Evolutionary conservation across 2,888 invertebrate species (phyloP), one percentile per base, ranked within the genome.

Genomic region (Tortricodes alternella): DNA sequence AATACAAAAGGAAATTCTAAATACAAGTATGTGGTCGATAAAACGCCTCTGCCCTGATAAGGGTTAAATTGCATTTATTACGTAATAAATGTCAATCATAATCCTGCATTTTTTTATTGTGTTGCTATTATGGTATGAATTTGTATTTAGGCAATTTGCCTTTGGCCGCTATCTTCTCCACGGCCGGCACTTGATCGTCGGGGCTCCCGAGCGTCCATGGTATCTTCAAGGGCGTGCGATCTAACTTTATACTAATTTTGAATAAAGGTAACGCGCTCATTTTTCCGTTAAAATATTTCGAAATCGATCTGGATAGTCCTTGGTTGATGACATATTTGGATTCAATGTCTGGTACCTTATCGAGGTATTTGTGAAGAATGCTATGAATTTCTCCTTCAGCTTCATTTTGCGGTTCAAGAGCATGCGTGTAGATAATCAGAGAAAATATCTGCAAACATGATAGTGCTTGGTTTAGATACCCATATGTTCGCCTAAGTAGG

Each of bases 161-260:
- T n/a, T 48, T 34, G 9, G 16, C 16, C 11, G 23, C 18, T 11
- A 24, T 18, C 1, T 1, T 39, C 5, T 62, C 19, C 15, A 59
- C 44, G 2, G 16, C 39, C 0, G 64, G 62, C 53, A 70, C 64
- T 7, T 55, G 19, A 3, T 11, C 27, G 7, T 8, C 29, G 1
- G 16, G 44, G 11, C 43, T 9, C 18, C 64, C 69, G 13, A 83
- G 29, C 32, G 73, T 75, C 89, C 89, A 89, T 0, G 89, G 89
- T 59, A 89, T 85, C 68, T 78, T 80, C 1, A 89, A 78, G 0
- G 87, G 85, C 6, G 71, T 80, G 18, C 79, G 73, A 60, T 88
- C 86, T 35, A 89, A 76, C 62, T 79, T 83, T 21, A 88, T 62
- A 55, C 73, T 81, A 48, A 89, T 71, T 65, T 76, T 83, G 62